phyloP scores from a whole-genome alignment of 2,797 vertebrate species.

The Siniperca scherzeri region DNA sequence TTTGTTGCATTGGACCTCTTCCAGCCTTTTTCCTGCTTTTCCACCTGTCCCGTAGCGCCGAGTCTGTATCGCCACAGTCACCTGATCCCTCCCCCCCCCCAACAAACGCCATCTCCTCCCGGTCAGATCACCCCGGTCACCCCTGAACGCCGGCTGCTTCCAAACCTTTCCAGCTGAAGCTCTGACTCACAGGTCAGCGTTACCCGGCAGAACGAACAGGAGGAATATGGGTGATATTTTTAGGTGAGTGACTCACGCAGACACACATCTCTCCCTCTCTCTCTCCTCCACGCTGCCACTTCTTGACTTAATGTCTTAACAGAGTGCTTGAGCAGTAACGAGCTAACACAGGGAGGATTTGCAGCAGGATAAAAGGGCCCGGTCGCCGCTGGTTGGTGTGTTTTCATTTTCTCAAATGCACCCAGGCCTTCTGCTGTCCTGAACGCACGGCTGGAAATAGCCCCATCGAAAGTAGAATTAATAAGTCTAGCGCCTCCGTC shows the following conservation, averaged over 20 bases:
- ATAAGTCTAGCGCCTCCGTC: neutral
- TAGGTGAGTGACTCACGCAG: constrained; percentile 74
- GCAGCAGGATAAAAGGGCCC: constrained; percentile 31
- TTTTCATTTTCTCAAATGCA: constrained; percentile 42
- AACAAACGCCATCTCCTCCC: constrained; percentile 15
- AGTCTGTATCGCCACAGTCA: neutral
- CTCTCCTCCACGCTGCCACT: constrained; percentile 18
- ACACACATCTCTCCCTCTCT: constrained; percentile 16
- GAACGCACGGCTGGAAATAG: constrained; percentile 9
- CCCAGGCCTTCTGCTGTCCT: constrained; percentile 3
- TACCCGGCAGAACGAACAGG: constrained; percentile 49
- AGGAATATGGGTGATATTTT: constrained; percentile 70
- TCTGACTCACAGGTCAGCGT: constrained; percentile 74
- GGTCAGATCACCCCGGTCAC: constrained; percentile 10
- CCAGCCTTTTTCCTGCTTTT: neutral
- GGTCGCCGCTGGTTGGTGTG: constrained; percentile 30
- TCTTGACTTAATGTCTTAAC: constrained; percentile 50
- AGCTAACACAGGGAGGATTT: constrained; percentile 26
- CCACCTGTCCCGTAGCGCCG: neutral
- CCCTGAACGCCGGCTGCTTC: constrained; percentile 23
- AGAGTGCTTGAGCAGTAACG: constrained; percentile 42
- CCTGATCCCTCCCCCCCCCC: neutral
- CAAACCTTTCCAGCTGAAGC: constrained; percentile 45
- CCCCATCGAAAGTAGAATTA: constrained; percentile 10
- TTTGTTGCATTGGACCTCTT: neutral